Evolutionary conservation across 2,797 vertebrate genomes (phyloP), one percentile per base, ranked within the genome.

Genomic region (Chelonia mydas): DNA sequence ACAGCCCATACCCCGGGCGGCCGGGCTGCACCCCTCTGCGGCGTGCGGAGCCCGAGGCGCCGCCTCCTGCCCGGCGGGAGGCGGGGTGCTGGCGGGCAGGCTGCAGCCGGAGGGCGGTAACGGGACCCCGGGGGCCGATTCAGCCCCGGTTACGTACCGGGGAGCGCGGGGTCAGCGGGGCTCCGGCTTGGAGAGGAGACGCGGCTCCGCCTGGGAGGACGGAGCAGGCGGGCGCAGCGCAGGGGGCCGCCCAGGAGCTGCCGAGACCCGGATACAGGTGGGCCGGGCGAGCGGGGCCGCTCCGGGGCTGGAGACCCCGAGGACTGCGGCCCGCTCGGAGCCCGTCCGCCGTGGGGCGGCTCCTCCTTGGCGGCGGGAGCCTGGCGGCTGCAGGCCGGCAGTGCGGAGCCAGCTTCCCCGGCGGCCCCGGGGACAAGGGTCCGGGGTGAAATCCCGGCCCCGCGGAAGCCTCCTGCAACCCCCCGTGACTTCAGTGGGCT

Each of bases 231-330:
- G 82, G 5, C 11, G 41, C 54, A 28, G 61, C 37, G 25, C 53
- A 47, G 47, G 45, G 51, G 47, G n/a, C 86, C 86, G 74, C 81
- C 86, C 76, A 45, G n/a, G 74, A 6, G 59, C 9, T 8, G 13
- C 65, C 3, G 82, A 77, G 82, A 74, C 91, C 91, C 91, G 91
- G 91, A 88, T 92, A 28, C 59, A 25, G 81, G 49, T 41, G 59
- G 86, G 90, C 33, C n/a, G 86, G 86, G 45, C 33, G n/a, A 37
- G 65, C n/a, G 19, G 61, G 65, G n/a, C 65, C 10, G 19, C 65
- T n/a, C 33, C 61, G 61, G 7, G 17, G 33, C 17, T 33, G 23
- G 57, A 16, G 31, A n/a, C 7, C 13, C 33, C 3, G 31, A 4
- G 59, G 59, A 8, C 59, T 21, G 33, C 33, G 33, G 33, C 61